Evolutionary conservation across 2,888 invertebrate genomes (phyloP).

Genomic region (Apotomis capreana): DNA sequence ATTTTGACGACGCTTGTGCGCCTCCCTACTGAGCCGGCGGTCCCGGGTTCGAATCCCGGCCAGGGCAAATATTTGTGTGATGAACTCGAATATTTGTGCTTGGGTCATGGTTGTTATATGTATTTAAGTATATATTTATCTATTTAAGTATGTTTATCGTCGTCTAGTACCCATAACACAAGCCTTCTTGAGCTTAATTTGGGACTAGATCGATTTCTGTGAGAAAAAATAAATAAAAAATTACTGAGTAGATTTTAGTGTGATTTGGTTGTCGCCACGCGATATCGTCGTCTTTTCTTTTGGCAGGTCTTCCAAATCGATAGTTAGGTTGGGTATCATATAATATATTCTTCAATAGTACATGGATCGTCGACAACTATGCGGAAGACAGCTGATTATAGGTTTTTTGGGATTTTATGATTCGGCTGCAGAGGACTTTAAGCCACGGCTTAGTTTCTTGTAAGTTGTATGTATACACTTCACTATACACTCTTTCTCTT

Average conservation of each 20-base stretch:
- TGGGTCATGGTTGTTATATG: neutral
- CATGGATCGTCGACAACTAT: too few relatives aligned
- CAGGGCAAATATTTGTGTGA: neutral
- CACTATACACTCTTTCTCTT: too few relatives aligned
- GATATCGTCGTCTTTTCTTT: too few relatives aligned
- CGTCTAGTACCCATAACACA: too few relatives aligned
- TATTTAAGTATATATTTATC: neutral
- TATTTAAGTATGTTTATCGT: neutral
- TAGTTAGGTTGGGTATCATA: too few relatives aligned
- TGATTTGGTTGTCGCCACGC: neutral
- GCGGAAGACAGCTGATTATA: too few relatives aligned
- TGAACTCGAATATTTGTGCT: slow-evolving; percentile 9
- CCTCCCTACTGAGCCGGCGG: neutral
- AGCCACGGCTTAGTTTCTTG: too few relatives aligned
- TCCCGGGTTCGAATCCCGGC: neutral
- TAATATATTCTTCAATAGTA: too few relatives aligned
- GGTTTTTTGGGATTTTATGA: too few relatives aligned
- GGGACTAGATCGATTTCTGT: neutral
- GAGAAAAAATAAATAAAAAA: neutral
- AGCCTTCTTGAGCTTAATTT: neutral
- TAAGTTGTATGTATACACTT: too few relatives aligned
- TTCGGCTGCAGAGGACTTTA: too few relatives aligned
- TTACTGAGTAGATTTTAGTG: neutral
- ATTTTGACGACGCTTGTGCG: neutral
- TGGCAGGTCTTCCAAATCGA: too few relatives aligned